Base-by-base conservation (phyloP, 2,888 invertebrate genomes). In the Malachius bipustulatus region DNA sequence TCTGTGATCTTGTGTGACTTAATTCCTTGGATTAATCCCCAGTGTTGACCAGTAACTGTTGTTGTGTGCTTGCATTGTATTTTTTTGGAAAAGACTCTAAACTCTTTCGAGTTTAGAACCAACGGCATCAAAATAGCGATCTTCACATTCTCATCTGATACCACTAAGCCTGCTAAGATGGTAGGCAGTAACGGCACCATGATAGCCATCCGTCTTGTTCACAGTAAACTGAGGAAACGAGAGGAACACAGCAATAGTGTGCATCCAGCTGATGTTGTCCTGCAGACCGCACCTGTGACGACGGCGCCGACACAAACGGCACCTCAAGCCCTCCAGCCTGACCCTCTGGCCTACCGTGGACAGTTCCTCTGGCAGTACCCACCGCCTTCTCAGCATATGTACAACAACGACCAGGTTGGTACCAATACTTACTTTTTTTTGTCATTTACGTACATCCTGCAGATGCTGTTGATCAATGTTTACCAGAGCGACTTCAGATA, bases 131-230 rank as follows among this genome's bases (percentile, higher is more conserved):
- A 58, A 55, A 60, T 60, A 50, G 61, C 60, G 57, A 60, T 61
- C 51, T 59, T 60, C 48, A 54, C 54, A 51, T 58, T 54, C 43
- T 46, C 51, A 40, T 45, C 43, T 46, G 52, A 55, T 45, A 53
- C 50, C 49, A 48, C 51, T 38, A 48, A 48, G 38, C 40, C 41
- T 48, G 42, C 42, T 59, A 75, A 73, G 59, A 83, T 84, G 83
- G 83, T 84, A 65, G 83, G 83, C 65, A 82, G 75, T 67, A 82
- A 82, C 68, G 82, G 81, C 64, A 82, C 82, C 61, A 75, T 84
- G 77, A 80, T 82, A 67, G 82, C 84, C 64, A 81, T 85, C 64
- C 84, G 84, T 69, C 79, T 85, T 77, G 84, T 85, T 68, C 83
- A 83, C 76, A 85, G 83, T 68, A 85, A 85, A 71, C 73, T 85